Evolutionary conservation across 2,888 invertebrate species (phyloP), one percentile per base, ranked within the genome.

Genomic region (Conus canariensis): DNA sequence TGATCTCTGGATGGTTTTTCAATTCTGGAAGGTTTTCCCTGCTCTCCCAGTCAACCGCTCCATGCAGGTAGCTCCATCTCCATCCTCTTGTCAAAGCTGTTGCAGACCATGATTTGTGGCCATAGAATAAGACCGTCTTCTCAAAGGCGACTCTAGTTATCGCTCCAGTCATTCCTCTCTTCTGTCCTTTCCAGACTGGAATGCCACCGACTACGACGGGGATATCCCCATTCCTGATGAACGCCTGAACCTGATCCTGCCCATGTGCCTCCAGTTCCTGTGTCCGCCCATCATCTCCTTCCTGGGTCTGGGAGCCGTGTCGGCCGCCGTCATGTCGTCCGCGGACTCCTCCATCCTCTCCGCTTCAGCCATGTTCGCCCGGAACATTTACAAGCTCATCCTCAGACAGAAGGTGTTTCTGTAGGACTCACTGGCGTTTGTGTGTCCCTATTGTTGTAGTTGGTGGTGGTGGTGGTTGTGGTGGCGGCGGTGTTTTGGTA

Each of bases 281-380:
- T 99, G 99, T 14, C 99, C 99, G 0, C 98, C 98, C 96, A 98
- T 98, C 96, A 98, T 99, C 59, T 98, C 99, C 6, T 99, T 99
- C 97, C 98, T 99, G 96, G 99, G 99, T 12, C 97, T 99, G 92
- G 99, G 99, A 0, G 99, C 99, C 12, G 99, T 99, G 12, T 99
- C 99, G 0, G 99, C 99, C 1, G 99, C 99, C 45, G 99, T 99
- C 93, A 99, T 99, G 99, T 99, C 99, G 74, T 99, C 99, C 0
- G 99, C 99, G 0, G 99, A 99, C 97, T 99, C 99, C 89, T 99
- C 99, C 94, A 99, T 99, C 88, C 97, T 99, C 45, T 99, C 99
- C 56, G 99, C 99, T 6, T 98, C 99, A 94, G 99, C 99, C 60
- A 99, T 99, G 99, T 99, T 99, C 96, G 99, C 99, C 92, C 97